phyloP scores from a whole-genome alignment of 2,797 vertebrate genomes.

The Phoeniculus purpureus region DNA sequence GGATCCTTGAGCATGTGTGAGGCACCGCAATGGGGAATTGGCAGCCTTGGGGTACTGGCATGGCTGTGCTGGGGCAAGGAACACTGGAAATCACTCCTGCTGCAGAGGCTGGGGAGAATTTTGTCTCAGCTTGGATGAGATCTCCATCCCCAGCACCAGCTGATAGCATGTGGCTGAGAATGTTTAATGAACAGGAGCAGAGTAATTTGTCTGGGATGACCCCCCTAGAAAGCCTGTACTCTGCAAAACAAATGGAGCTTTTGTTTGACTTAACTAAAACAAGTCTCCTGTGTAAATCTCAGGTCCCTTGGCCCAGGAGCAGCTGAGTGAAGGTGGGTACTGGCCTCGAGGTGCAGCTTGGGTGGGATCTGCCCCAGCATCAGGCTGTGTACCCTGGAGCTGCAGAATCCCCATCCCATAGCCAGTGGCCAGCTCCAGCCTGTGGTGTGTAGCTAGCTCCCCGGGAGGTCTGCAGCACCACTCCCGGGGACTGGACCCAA shows the following conservation, averaged over 20 bases:
- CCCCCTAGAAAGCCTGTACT: conserved; percentile 15
- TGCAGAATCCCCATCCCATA: background rate
- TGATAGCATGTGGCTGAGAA: background rate
- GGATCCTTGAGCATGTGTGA: background rate
- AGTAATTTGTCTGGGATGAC: conserved; percentile 48
- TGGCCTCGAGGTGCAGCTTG: background rate
- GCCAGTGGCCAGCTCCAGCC: background rate
- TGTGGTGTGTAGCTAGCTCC: background rate
- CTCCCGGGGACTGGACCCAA: too few species aligned
- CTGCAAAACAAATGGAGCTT: conserved; percentile 27
- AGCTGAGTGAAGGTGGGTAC: background rate
- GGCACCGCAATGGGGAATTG: rapidly evolving
- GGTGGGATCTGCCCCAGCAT: background rate
- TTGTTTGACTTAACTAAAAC: conserved; percentile 64
- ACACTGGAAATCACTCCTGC: background rate
- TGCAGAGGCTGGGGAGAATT: background rate
- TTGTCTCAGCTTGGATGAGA: background rate
- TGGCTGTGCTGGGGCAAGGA: background rate
- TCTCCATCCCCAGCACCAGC: background rate
- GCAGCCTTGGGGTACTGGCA: background rate
- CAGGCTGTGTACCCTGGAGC: background rate
- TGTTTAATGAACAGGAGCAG: conserved; percentile 35
- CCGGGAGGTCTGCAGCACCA: background rate
- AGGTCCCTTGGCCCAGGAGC: conserved; percentile 3
- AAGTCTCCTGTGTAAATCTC: conserved; percentile 63